Evolutionary conservation across 2,888 invertebrate genomes (phyloP).

Genomic region (Thecocarcelia acutangulata): DNA sequence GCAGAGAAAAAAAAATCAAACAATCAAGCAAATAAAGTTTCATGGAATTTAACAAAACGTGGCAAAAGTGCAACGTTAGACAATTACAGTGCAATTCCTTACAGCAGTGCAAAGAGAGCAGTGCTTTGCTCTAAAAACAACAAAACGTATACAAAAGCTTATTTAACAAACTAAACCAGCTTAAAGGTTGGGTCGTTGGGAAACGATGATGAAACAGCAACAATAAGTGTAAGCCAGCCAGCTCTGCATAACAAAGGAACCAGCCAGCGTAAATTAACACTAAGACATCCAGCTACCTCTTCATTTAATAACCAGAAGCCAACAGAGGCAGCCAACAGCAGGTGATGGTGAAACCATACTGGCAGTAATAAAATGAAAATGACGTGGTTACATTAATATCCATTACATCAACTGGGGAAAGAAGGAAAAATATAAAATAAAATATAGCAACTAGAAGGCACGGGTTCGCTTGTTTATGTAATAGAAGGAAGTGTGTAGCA

Average conservation of each 20-base stretch:
- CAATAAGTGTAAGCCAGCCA: constrained; percentile 28
- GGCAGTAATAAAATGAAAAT: constrained; percentile 58
- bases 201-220: constrained; percentile 18
- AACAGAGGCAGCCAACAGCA: constrained; percentile 25
- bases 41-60: constrained; percentile 5
- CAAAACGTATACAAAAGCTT: constrained; percentile 25
- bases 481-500: too few relatives aligned
- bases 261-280: constrained; percentile 50
- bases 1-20: neutral
- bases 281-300: constrained; percentile 52
- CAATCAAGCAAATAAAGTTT: constrained; percentile 4
- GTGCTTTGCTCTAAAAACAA: too few relatives aligned
- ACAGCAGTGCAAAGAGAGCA: neutral
- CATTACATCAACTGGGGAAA: constrained; percentile 51
- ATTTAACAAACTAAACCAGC: constrained; percentile 35
- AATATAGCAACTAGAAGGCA: neutral
- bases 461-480: neutral
- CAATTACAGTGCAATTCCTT: constrained; percentile 8
- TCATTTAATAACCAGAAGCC: constrained; percentile 42
- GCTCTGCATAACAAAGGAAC: constrained; percentile 51
- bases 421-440: neutral
- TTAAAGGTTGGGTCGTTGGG: constrained; percentile 11
- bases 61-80: constrained; percentile 44
- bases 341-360: constrained; percentile 53
- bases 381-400: constrained; percentile 65